Conservation (phyloP, 2,113 vertebrate genomes). For the Cephalopterus ornatus region DNA sequence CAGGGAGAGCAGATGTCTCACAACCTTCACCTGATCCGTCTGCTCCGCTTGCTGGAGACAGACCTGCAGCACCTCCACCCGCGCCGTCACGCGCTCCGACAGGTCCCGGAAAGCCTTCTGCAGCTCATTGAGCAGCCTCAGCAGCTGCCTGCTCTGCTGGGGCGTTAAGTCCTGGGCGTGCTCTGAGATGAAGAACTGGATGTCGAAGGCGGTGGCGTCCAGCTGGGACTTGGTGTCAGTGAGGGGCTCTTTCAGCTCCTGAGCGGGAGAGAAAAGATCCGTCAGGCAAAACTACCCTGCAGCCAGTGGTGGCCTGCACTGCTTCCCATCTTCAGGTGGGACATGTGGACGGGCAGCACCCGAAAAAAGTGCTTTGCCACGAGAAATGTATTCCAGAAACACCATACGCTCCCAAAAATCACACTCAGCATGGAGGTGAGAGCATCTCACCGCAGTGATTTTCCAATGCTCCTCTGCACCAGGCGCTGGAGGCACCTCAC, state of each 20-base stretch:
- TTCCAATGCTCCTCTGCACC: not conserved
- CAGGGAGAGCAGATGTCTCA: slow-evolving; percentile 19
- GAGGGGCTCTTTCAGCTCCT: slow-evolving; percentile 82
- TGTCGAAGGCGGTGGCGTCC: slow-evolving; percentile 75
- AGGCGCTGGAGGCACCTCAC: not conserved
- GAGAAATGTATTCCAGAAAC: not conserved
- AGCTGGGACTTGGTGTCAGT: slow-evolving; percentile 77
- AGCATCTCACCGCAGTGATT: accelerated
- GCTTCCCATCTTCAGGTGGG: not conserved
- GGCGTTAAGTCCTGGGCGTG: slow-evolving; percentile 84
- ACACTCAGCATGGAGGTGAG: not conserved
- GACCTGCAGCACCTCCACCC: slow-evolving; percentile 73
- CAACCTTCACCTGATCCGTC: slow-evolving; percentile 69
- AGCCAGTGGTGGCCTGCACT: not conserved
- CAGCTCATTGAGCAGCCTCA: slow-evolving; percentile 84
- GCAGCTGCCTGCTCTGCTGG: slow-evolving; percentile 84
- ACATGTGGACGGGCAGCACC: not conserved
- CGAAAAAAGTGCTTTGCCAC: not conserved
- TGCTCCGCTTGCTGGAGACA: slow-evolving; percentile 69
- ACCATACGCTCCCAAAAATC: not conserved
- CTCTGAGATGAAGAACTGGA: slow-evolving; percentile 90
- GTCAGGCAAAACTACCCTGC: not conserved
- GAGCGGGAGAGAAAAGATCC: not conserved
- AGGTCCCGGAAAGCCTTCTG: slow-evolving; percentile 84
- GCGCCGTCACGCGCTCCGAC: slow-evolving; percentile 69